Evolutionary conservation across 2,797 vertebrate species (phyloP), one percentile per base, ranked within the genome.

Genomic region (Catamblyrhynchus diadema): DNA sequence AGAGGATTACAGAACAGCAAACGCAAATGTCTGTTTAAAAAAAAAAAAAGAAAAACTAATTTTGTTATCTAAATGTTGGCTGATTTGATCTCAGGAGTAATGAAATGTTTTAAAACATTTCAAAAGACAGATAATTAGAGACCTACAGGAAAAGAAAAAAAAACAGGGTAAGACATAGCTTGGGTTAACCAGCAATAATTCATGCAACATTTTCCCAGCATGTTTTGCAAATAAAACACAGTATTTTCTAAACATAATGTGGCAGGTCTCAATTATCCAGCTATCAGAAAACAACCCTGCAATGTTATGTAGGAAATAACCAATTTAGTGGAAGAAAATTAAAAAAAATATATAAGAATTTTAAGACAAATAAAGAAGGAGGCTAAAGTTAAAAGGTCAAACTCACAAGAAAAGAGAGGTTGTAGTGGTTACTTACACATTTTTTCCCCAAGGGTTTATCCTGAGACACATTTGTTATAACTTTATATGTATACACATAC

Each of bases 21-120:
- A 90, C 81, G 83, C 57, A 95, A 95, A 93, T 85, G 24, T 23
- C 83, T 91, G 24, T 42, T 88, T 48, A 11, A 84, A 89, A 95
- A 85, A 84, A 89, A 95, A 85, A 75, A 10, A 0, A 2, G 12
- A 16, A 79, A 75, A 92, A 70, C 70, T 88, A 60, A 96, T 95
- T 94, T 84, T 95, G 86, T 90, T 95, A 95, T 93, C 93, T 95
- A 94, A 94, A 94, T 60, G 88, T 90, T 93, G 81, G 88, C 39
- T 90, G 92, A 95, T 95, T 95, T 92, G 67, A 95, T 94, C 93
- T 94, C 77, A n/a, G 78, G 67, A 93, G 78, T 83, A 95, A 96
- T 85, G 85, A 89, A 92, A 78, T 70, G 85, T 87, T 94, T 88
- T 82, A 85, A 86, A 95, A 93, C 83, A 70, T 90, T 95, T 95